phyloP scores from a whole-genome alignment of 2,113 vertebrate species.

The Odobenus rosmarus region DNA sequence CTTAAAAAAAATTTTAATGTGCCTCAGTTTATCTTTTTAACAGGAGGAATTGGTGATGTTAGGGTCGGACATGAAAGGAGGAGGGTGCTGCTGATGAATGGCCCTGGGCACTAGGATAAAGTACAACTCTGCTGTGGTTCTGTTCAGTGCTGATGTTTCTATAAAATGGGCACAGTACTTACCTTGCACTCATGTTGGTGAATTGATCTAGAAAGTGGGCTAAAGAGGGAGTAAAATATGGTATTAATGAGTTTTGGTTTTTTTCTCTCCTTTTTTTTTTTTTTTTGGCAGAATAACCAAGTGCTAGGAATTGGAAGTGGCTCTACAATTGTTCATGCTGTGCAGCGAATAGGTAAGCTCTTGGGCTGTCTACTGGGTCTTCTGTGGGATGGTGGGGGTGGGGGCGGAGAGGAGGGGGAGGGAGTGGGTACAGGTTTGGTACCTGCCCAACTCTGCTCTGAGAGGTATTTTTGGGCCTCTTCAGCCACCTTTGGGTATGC shows the following conservation, averaged over 20 bases:
- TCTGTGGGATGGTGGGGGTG: background rate
- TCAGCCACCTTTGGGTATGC: background rate
- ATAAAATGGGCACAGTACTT: background rate
- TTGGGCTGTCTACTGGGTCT: background rate
- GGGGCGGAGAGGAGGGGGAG: no score
- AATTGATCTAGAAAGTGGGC: background rate
- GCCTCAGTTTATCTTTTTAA: background rate
- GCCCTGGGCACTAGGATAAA: background rate
- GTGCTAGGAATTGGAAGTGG: constrained; percentile 97
- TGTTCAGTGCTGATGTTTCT: background rate
- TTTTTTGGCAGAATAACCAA: constrained; percentile 92
- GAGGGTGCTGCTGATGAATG: background rate
- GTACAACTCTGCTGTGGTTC: background rate
- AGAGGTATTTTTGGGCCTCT: background rate
- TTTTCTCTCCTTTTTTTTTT: background rate
- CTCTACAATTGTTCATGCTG: constrained; percentile 96
- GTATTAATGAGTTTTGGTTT: background rate
- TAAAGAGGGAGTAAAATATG: background rate
- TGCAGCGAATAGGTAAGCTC: constrained; percentile 93
- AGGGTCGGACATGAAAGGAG: background rate
- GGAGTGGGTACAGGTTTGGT: background rate
- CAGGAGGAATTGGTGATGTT: background rate
- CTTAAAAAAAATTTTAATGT: background rate
- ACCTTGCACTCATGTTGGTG: background rate
- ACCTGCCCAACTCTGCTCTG: background rate